Evolutionary conservation across 2,888 invertebrate genomes (phyloP), one percentile per base, ranked within the genome.

Genomic region (Hirtodrosophila confusa): DNA sequence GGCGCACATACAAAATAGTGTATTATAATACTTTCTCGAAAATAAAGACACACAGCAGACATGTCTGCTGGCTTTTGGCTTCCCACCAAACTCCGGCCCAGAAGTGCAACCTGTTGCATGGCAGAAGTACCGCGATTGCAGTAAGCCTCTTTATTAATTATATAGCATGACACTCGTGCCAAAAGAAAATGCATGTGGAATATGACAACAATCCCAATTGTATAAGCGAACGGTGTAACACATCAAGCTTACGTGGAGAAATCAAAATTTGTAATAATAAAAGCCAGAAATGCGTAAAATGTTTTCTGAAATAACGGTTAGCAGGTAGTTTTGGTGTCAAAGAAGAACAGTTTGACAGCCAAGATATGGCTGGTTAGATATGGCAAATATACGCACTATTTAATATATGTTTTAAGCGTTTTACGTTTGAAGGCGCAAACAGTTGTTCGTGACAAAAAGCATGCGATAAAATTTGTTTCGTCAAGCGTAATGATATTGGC

Each of bases 141-240:
- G 33, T 23, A 51, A 51, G 33, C 17, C 35, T 53, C 31, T 45
- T 37, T 47, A 47, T 31, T 47, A 55, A 55, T 47, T 55, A 55
- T 55, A 40, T 37, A n/a, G n/a, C 48, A 56, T 56, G 56, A 48
- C 40, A 56, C 48, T 48, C 47, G 48, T 56, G 56, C 48, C 40
- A 56, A 56, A 48, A 39, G 48, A 56, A 56, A 48, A 47, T 47
- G 56, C 56, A 48, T 24, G 9, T 56, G 48, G 8, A 35, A 47
- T 56, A 35, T n/a, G 48, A 48, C 39, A 56, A 33, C 48, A 39
- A 47, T 39, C 39, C 39, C 37, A 48, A 27, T 24, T 40, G n/a
- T 11, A 36, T 36, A 36, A 36, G 11, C 1, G n/a, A 5, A 27
- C n/a, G n/a, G 3, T 36, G n/a, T 11, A 11, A n/a, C n/a, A 11